These are phyloP conservation scores for Cinclus cinclus DNA, from an alignment of 2,113 vertebrate genomes.

Conservation along the genomic window DNA sequence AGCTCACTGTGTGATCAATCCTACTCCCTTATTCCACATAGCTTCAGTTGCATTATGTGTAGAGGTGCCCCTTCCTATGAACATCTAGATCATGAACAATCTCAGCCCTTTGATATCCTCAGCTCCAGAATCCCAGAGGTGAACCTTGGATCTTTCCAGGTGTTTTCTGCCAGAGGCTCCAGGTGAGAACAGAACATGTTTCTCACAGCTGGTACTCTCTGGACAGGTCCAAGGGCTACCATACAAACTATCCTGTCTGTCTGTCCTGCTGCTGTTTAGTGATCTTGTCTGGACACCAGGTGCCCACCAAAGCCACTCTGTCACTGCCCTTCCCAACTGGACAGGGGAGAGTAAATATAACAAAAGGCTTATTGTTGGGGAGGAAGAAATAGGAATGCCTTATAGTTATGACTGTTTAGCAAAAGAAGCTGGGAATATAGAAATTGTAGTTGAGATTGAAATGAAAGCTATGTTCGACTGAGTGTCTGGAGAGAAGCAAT, in stretches of 20 bases:
- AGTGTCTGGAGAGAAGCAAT: too few relatives aligned
- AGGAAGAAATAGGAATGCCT: too few relatives aligned
- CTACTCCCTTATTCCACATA: neutral
- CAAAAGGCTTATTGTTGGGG: neutral
- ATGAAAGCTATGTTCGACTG: too few relatives aligned
- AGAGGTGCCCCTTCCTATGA: neutral
- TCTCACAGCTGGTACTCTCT: neutral
- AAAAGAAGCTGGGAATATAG: too few relatives aligned
- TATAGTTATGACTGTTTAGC: too few relatives aligned
- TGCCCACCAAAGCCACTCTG: neutral
- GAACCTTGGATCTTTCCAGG: neutral
- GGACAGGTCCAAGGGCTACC: neutral
- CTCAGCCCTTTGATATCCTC: neutral
- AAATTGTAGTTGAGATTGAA: too few relatives aligned
- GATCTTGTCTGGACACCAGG: neutral
- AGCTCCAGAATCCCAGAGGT: neutral
- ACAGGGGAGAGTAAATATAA: neutral
- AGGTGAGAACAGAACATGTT: neutral
- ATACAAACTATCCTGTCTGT: neutral
- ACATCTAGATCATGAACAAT: neutral
- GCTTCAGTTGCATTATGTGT: neutral
- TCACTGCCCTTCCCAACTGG: neutral
- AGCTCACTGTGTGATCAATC: accelerated
- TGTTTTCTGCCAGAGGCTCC: neutral
- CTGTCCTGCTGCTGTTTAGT: neutral